These are phyloP conservation scores for Cheilosia grossa DNA, from an alignment of 2,888 invertebrate species.

Conservation along the genomic window DNA sequence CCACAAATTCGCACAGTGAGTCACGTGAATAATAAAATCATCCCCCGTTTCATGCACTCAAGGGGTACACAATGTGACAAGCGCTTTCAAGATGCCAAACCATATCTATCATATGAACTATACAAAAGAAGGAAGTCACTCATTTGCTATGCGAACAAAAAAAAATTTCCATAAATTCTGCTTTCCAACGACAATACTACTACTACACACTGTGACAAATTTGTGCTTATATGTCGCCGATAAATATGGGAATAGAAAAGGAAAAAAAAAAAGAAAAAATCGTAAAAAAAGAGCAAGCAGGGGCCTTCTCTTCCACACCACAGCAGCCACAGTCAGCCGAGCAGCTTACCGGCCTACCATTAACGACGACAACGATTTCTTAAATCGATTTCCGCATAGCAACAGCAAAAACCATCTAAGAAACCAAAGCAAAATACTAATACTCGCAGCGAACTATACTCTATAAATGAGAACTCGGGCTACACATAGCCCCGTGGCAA, in stretches of 20 bases:
- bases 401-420: slow-evolving; percentile 72
- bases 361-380: slow-evolving; percentile 70
- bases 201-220: slow-evolving; percentile 1
- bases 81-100: slow-evolving; percentile 63
- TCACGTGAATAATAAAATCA: slow-evolving; percentile 49
- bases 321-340: slow-evolving; percentile 9
- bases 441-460: slow-evolving; percentile 25
- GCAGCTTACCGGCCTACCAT: slow-evolving; percentile 20
- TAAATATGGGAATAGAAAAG: slow-evolving; percentile 39
- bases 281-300: slow-evolving; percentile 38
- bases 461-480: slow-evolving; percentile 49
- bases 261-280: slow-evolving; percentile 10
- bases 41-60: slow-evolving; percentile 13
- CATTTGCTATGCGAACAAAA: slow-evolving; percentile 35
- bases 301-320: slow-evolving; percentile 38
- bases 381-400: slow-evolving; percentile 77
- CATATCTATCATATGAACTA: slow-evolving; percentile 57
- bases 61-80: slow-evolving; percentile 30
- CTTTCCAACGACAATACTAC: slow-evolving; percentile 32
- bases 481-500: slow-evolving; percentile 14
- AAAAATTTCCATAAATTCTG: slow-evolving; percentile 34
- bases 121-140: slow-evolving; percentile 62
- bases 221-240: slow-evolving; percentile 29
- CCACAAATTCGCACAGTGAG: slow-evolving; percentile 39
- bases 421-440: slow-evolving; percentile 47